Evolutionary conservation across 2,888 invertebrate species (phyloP).

Genomic region (Cremastinae sp.): DNA sequence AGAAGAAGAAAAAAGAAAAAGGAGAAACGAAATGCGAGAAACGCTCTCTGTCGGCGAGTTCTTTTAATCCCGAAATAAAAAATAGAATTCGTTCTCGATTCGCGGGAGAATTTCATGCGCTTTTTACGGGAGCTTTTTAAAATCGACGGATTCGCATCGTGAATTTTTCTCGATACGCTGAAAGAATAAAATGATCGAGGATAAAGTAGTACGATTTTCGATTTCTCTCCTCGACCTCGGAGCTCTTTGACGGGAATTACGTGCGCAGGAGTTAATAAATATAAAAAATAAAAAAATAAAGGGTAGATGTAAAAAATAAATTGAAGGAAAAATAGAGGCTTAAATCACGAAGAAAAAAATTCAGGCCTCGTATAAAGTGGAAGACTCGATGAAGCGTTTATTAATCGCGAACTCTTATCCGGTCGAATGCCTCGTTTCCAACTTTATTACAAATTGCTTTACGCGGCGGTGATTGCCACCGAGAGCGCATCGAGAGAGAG

Average conservation of each 20-base stretch:
- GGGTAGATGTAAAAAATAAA: no score
- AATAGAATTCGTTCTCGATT: conserved; percentile 22
- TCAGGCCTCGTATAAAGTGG: background rate
- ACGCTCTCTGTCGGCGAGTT: conserved; percentile 28
- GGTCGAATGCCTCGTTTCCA: conserved; percentile 58
- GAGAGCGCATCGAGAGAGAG: conserved; percentile 24
- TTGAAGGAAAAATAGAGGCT: no score
- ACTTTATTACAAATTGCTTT: conserved; percentile 64
- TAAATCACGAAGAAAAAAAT: no score
- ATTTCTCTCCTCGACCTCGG: conserved; percentile 47
- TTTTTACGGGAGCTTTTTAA: conserved; percentile 1
- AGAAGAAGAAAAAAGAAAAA: background rate
- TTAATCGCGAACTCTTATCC: conserved; percentile 64
- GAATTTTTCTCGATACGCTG: conserved; percentile 24
- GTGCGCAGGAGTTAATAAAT: no score
- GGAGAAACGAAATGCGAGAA: no score
- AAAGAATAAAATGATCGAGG: conserved; percentile 15
- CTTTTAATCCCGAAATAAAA: conserved; percentile 23
- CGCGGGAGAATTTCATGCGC: conserved; percentile 34
- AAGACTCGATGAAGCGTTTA: conserved; percentile 57
- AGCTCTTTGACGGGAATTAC: no score
- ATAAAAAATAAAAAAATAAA: no score
- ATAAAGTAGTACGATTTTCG: conserved; percentile 11
- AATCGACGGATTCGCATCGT: conserved; percentile 31
- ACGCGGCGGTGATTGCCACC: conserved; percentile 45